A percentile compares a stretch with the other conserved stretches of the same genome.
phyloP scores from a whole-genome alignment of 2,113 vertebrate genomes.

The Oncorhynchus mykiss region DNA sequence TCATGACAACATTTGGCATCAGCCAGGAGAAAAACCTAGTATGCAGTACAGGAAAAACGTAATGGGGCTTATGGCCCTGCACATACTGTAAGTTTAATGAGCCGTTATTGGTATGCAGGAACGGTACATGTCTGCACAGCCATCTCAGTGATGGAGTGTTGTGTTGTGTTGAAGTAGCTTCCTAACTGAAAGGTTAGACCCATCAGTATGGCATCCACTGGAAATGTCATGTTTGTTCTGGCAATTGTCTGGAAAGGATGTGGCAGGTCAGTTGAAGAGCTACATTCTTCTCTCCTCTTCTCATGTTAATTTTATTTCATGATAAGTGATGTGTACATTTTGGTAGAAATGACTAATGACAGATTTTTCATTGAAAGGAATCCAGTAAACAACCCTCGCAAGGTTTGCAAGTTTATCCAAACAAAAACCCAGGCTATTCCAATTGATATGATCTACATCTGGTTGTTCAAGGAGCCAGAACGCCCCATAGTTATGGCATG shows the following conservation, averaged over 20 bases:
- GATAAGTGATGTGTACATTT: background rate
- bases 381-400: background rate
- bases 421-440: background rate
- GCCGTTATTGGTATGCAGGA: conserved; percentile 2
- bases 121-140: background rate
- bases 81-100: background rate
- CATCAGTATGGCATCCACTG: conserved; percentile 8
- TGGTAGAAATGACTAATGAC: background rate
- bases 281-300: too few species aligned
- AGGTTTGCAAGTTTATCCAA: background rate
- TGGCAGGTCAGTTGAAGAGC: too few species aligned
- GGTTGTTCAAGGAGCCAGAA: background rate
- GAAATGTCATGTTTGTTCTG: too few species aligned
- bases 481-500: background rate
- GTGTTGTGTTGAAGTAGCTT: background rate
- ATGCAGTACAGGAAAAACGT: background rate
- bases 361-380: background rate
- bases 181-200: background rate
- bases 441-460: background rate
- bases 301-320: too few species aligned
- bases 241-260: too few species aligned
- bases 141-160: conserved; percentile 1
- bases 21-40: conserved; percentile 12
- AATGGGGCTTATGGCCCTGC: conserved; percentile 19
- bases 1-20: background rate